Evolutionary conservation across 2,888 invertebrate genomes (phyloP).

Genomic region (Polymixis flavicincta): DNA sequence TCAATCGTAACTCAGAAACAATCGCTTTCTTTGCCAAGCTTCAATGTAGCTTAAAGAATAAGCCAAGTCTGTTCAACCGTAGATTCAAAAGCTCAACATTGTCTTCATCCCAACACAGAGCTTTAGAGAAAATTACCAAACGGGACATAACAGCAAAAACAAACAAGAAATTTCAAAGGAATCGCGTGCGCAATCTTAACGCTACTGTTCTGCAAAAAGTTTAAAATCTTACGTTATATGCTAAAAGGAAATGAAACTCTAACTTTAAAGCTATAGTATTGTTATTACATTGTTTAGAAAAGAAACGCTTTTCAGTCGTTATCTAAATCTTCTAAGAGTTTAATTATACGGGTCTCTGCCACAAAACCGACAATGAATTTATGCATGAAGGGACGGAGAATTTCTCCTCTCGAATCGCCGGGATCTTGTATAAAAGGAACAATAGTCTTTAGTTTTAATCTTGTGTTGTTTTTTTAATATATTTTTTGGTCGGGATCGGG

Average conservation of each 20-base stretch:
- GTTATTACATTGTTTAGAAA: constrained; percentile 65
- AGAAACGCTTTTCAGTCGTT: constrained; percentile 70
- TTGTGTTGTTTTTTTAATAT: constrained; percentile 75
- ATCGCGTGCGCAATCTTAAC: constrained; percentile 76
- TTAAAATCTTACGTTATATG: constrained; percentile 48
- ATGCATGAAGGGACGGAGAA: constrained; percentile 87
- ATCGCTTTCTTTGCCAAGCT: constrained; percentile 38
- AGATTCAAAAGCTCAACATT: constrained; percentile 58
- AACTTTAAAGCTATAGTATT: constrained; percentile 66
- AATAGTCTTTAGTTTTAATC: constrained; percentile 89
- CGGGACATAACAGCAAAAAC: constrained; percentile 76
- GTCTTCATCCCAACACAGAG: constrained; percentile 58
- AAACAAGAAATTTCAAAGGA: constrained; percentile 78
- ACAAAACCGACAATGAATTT: constrained; percentile 88
- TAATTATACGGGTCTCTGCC: constrained; percentile 83
- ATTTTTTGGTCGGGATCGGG: constrained; percentile 82
- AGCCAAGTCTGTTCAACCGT: constrained; percentile 47
- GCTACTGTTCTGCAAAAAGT: constrained; percentile 80
- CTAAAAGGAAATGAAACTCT: constrained; percentile 72
- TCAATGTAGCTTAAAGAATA: constrained; percentile 24
- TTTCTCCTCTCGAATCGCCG: constrained; percentile 76
- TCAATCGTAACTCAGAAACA: constrained; percentile 47
- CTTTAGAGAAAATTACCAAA: constrained; percentile 74
- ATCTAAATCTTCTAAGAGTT: constrained; percentile 81
- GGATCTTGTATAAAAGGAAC: constrained; percentile 84